Percentiles rank a stretch among this genome's conserved stretches.
Evolutionary conservation across 53 echinoderm and acorn worm genomes (phyloP).

Genomic region (Apostichopus leukothele): DNA sequence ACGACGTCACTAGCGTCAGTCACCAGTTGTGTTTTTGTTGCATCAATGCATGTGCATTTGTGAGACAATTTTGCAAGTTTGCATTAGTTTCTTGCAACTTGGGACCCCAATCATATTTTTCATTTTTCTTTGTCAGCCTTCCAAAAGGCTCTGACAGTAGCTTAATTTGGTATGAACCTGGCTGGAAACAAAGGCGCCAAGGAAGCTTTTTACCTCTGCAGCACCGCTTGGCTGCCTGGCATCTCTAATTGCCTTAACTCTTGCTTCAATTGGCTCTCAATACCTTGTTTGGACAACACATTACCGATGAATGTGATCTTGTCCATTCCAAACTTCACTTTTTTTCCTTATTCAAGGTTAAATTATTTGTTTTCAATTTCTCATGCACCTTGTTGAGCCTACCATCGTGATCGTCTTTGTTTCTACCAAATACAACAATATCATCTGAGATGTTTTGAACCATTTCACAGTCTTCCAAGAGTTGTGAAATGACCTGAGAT

Average conservation of each 20-base stretch:
- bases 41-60: conserved; percentile 26
- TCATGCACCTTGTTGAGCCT: conserved; percentile 54
- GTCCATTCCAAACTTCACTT: conserved; percentile 44
- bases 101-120: conserved; percentile 56
- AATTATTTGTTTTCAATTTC: conserved; percentile 53
- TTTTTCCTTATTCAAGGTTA: conserved; percentile 57
- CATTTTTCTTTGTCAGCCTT: conserved; percentile 44
- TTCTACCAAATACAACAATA: conserved; percentile 55
- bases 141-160: conserved; percentile 58
- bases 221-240: conserved; percentile 50
- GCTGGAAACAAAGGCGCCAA: conserved; percentile 48
- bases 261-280: conserved; percentile 61
- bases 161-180: conserved; percentile 66
- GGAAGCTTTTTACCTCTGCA: conserved; percentile 50
- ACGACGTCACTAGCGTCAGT: conserved; percentile 56
- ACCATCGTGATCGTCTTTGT: conserved; percentile 55
- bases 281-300: conserved; percentile 53
- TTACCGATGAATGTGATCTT: conserved; percentile 59
- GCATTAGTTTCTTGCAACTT: conserved; percentile 1
- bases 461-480: conserved; percentile 59
- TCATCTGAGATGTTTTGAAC: conserved; percentile 71
- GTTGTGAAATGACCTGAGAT: conserved; percentile 55
- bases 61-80: too few species aligned
- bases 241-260: conserved; percentile 53
- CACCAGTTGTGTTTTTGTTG: conserved; percentile 50